Evolutionary conservation across 2,888 invertebrate species (phyloP).

Genomic region (Cephus pygmeus): DNA sequence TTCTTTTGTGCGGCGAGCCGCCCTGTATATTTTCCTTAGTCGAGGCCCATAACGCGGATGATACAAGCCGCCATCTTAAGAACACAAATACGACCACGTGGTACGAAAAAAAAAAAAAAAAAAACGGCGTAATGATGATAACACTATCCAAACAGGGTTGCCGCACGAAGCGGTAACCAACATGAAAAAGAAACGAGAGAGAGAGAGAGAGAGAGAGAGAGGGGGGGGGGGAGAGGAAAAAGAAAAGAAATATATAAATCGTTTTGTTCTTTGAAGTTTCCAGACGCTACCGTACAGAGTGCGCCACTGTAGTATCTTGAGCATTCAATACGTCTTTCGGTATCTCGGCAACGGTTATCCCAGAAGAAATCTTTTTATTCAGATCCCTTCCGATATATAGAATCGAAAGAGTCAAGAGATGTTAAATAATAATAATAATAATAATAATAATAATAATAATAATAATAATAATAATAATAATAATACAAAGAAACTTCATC

Average conservation of each 20-base stretch:
- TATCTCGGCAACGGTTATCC: not conserved
- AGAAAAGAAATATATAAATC: slow-evolving; percentile 14
- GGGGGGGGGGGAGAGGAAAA: not conserved
- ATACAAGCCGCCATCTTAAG: slow-evolving; percentile 47
- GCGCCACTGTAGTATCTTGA: not conserved
- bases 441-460: no score
- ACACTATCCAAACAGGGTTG: slow-evolving; percentile 23
- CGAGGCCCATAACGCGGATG: slow-evolving; percentile 43
- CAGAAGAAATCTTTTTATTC: no score
- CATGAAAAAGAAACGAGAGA: slow-evolving; percentile 15
- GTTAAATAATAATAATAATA: no score
- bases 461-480: not conserved
- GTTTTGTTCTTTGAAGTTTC: not conserved
- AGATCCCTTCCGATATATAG: no score
- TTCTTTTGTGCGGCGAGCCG: slow-evolving; percentile 44
- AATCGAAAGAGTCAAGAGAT: not conserved
- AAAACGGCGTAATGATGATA: slow-evolving; percentile 18
- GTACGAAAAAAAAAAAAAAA: slow-evolving; percentile 18
- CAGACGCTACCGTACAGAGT: not conserved
- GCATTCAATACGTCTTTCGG: not conserved
- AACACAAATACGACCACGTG: slow-evolving; percentile 41
- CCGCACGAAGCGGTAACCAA: slow-evolving; percentile 1
- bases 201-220: slow-evolving; percentile 4
- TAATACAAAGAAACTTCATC: slow-evolving; percentile 15
- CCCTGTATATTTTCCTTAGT: slow-evolving; percentile 52